Conservation (phyloP, 92 coral and sea anemone genomes). For the Phenganax subtilis region DNA sequence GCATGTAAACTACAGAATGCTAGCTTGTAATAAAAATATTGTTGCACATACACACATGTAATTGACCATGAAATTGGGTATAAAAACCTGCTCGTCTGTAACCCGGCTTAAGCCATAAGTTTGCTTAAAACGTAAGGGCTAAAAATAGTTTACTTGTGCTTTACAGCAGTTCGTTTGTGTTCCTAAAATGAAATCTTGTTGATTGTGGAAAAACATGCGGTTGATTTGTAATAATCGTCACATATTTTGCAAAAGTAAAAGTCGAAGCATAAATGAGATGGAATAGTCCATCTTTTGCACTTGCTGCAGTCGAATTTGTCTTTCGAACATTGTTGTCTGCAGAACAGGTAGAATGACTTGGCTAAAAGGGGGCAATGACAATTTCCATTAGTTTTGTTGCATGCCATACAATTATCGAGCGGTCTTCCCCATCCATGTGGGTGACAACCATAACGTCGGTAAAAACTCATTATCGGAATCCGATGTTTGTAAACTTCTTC, state of each 20-base stretch:
- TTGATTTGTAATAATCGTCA: constrained; percentile 3
- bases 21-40: too few relatives aligned
- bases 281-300: constrained; percentile 5
- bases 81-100: too few relatives aligned
- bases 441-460: not conserved
- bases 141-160: too few relatives aligned
- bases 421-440: not conserved
- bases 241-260: not conserved
- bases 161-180: too few relatives aligned
- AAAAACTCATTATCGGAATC: not conserved
- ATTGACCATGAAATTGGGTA: too few relatives aligned
- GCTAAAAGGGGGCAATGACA: not conserved
- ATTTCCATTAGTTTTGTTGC: not conserved
- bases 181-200: too few relatives aligned
- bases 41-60: too few relatives aligned
- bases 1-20: too few relatives aligned
- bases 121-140: too few relatives aligned
- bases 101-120: too few relatives aligned
- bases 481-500: not conserved
- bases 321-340: not conserved
- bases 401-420: not conserved
- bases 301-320: not conserved
- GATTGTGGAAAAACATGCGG: not conserved
- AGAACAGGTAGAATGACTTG: not conserved
- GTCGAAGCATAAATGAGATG: not conserved